Base-by-base conservation (phyloP, 2,797 vertebrate species). In the Smutsia temminckii region DNA sequence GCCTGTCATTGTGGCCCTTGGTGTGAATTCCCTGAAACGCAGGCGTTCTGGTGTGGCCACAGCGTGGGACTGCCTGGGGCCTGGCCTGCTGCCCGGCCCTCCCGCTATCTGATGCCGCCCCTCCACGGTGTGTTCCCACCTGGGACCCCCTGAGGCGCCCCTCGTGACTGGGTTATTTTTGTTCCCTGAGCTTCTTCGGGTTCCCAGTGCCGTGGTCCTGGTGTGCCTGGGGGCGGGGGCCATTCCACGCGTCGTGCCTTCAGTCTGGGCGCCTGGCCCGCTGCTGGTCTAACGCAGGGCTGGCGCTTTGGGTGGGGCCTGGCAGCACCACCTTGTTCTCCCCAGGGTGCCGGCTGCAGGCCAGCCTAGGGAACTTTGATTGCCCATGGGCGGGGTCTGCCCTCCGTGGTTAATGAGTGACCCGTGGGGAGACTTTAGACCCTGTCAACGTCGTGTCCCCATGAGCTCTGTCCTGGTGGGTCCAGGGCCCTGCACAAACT, bases 321-420 rank as follows among this genome's bases (percentile, higher is more conserved):
- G 5, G 29, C 2, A 29, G 72, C 0, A 20, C 37, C 29, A 1
- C 40, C 5, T 5, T 2, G 1, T 46, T 17, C 40, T 29, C 55
- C 23, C 71, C n/a, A 1, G 40, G 0, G 1, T 3, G 2, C 11
- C 0, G 3, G n/a, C 63, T 0, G 32, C 64, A 18, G n/a, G 83
- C 74, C 8, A 42, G 53, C 13, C 0, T 46, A 46, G n/a, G 53
- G 34, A 37, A 18, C 72, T 69, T 40, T 1, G 53, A 8, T 23
- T 0, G 23, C 46, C 55, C 9, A 0, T 29, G 49, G 72, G 77
- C 64, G 57, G 77, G 49, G 57, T 29, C 80, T 55, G 34, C 40
- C 51, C 84, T 86, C 16, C 5, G 3, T 34, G 10, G 86, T 96
- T 96, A 95, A 90, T 96, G 4, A 85, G 72, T 96, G 57, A 94